Evolutionary conservation across 2,888 invertebrate species (phyloP), one percentile per base, ranked within the genome.

Genomic region (Erebia ligea): DNA sequence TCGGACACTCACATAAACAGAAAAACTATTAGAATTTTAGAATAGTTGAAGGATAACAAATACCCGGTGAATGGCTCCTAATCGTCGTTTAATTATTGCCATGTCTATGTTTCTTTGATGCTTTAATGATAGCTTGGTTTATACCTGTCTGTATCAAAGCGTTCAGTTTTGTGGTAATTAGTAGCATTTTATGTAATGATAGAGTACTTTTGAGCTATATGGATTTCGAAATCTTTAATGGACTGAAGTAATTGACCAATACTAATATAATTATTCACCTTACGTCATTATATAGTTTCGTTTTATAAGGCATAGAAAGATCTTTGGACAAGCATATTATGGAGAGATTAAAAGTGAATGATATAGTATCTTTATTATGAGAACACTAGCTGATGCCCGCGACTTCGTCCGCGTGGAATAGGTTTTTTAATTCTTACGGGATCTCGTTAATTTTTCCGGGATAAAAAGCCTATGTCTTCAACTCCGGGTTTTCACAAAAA

Each of bases 51-150:
- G 64, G 21, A 52, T n/a, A 66, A 68, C 71, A 71, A 73, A 71
- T 67, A 68, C 25, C 52, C 69, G 19, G 70, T 63, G 61, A 74
- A 72, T 72, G 65, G 70, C 70, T 69, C 70, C 67, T 75, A 73
- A 73, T 73, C 67, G 75, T 59, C 34, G 62, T 52, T n/a, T 52
- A 64, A 64, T 52, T 52, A 21, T 45, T 21, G 6, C 13, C 62
- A 25, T 17, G 34, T 50, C 52, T 64, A 34, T 21, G n/a, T 64
- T 52, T 64, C 15, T 52, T 64, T 64, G 34, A 64, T 64, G n/a
- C 17, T 52, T 34, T 64, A 64, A 64, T 64, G 34, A 64, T 52
- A 52, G n/a, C 8, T 50, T 25, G 1, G 21, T 15, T 25, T 65
- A 10, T 52, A 64, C 42, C 19, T 61, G 61, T 19, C 61, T 13